Conservation (phyloP, 2,888 invertebrate species). For the Pristionchus entomophagus region DNA sequence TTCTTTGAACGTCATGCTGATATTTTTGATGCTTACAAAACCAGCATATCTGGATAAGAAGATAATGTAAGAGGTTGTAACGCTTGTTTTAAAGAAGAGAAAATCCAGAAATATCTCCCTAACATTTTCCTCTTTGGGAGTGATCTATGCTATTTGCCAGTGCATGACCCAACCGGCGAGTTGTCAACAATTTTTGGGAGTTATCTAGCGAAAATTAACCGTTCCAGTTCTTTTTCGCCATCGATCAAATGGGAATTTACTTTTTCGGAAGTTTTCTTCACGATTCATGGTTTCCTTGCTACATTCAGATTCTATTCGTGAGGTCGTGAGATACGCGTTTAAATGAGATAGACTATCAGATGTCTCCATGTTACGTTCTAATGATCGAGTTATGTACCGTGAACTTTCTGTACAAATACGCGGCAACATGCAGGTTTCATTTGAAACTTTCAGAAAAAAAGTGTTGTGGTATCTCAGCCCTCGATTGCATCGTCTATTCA, state of each 20-base stretch:
- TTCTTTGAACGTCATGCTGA: background rate
- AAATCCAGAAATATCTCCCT: background rate
- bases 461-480: background rate
- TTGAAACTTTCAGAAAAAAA: too few species aligned
- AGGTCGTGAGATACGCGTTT: too few species aligned
- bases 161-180: background rate
- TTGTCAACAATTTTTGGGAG: background rate
- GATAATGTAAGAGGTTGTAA: background rate
- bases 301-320: background rate
- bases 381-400: background rate
- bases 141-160: background rate
- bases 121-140: background rate
- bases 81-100: too few species aligned
- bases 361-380: too few species aligned
- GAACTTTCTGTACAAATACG: background rate
- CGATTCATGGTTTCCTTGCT: background rate
- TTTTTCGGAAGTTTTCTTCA: background rate
- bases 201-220: too few species aligned
- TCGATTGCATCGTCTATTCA: background rate
- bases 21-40: background rate
- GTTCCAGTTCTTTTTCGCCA: background rate
- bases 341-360: too few species aligned
- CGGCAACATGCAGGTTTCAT: background rate
- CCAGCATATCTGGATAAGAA: background rate
- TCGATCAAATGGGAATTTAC: background rate